These are phyloP conservation scores for Mustela nigripes DNA, from an alignment of 2,113 vertebrate species.

Conservation along the genomic window DNA sequence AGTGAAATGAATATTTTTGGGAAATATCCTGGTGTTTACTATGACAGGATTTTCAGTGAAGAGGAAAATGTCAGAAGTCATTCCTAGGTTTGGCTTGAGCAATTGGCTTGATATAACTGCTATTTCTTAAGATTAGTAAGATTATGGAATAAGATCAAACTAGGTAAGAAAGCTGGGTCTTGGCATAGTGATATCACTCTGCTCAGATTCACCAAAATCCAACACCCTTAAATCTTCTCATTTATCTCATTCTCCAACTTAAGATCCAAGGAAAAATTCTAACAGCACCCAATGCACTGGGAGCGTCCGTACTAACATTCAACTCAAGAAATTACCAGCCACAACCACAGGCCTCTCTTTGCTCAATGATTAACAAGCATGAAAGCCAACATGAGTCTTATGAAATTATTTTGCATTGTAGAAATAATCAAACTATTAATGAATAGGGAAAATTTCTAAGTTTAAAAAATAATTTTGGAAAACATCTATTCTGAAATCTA, in stretches of 20 bases:
- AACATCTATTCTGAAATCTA: not conserved
- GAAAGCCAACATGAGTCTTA: not conserved
- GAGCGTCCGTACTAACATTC: not conserved
- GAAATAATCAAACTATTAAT: not conserved
- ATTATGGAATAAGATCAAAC: not conserved
- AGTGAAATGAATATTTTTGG: not conserved
- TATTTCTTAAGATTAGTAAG: not conserved
- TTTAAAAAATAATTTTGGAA: not conserved
- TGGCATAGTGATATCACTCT: no score
- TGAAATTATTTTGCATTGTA: not conserved
- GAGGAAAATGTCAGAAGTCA: not conserved
- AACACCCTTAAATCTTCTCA: not conserved
- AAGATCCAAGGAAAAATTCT: not conserved
- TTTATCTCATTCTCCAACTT: not conserved
- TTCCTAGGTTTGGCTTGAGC: not conserved
- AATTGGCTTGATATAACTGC: not conserved
- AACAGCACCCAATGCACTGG: not conserved
- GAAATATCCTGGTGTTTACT: not conserved
- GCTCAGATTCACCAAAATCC: not conserved
- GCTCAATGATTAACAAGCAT: not conserved
- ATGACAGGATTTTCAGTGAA: not conserved
- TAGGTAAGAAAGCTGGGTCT: not conserved
- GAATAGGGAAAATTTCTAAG: not conserved
- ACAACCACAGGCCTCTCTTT: not conserved
- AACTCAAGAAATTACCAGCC: not conserved